Conservation (phyloP, 2,888 invertebrate species). For the Cantharis rufa region DNA sequence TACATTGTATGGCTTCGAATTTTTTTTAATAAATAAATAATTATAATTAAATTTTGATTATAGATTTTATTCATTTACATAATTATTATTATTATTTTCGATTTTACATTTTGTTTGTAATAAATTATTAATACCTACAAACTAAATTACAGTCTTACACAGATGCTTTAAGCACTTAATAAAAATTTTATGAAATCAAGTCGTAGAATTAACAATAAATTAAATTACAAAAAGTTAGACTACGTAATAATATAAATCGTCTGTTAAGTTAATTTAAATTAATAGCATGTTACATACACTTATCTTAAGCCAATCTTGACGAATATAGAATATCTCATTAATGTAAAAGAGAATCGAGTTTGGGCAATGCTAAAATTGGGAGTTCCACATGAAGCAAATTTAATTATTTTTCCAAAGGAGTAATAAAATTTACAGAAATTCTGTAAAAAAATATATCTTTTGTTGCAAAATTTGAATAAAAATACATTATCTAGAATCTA, state of each 20-base stretch:
- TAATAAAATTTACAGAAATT: background rate
- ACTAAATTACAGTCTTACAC: conserved; percentile 22
- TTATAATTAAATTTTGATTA: background rate
- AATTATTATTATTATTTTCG: background rate
- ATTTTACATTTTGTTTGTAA: background rate
- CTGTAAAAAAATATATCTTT: background rate
- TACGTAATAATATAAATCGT: background rate
- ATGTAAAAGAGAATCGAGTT: background rate
- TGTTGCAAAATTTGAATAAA: background rate
- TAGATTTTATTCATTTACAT: background rate
- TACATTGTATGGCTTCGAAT: no score
- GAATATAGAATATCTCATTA: background rate
- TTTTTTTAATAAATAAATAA: no score
- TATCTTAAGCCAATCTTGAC: background rate
- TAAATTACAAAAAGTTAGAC: background rate
- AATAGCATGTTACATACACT: background rate
- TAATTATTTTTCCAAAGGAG: background rate
- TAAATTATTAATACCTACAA: conserved; percentile 16
- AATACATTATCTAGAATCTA: background rate
- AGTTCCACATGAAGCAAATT: background rate
- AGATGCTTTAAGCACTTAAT: conserved; percentile 20
- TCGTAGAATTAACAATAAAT: background rate
- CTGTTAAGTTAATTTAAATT: background rate
- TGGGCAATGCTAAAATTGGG: background rate
- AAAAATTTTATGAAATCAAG: background rate